A percentile compares a stretch with the other conserved stretches of the same genome.
These are phyloP conservation scores for Dinothrombium tinctorium DNA, from an alignment of 1,140 invertebrate genomes.

Conservation along the genomic window DNA sequence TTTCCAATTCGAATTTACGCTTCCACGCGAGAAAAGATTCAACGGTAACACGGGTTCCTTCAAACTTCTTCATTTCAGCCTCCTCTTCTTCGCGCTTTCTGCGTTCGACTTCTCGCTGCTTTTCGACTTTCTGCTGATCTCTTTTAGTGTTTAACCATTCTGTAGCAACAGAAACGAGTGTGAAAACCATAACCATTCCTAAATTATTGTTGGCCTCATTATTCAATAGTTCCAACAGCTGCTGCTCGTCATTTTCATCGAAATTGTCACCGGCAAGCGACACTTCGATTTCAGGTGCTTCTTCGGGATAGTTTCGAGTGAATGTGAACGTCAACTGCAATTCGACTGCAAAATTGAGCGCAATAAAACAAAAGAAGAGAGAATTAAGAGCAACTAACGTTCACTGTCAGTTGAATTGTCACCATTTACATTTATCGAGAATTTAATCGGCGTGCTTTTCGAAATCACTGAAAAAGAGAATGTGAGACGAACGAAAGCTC, in stretches of 20 bases:
- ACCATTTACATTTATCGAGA: slow-evolving; percentile 47
- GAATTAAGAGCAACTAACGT: slow-evolving; percentile 6
- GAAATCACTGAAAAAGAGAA: slow-evolving; percentile 24
- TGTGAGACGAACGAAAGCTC: background rate
- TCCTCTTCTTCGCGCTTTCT: slow-evolving; percentile 12
- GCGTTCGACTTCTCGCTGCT: slow-evolving; percentile 9
- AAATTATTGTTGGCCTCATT: slow-evolving; percentile 56
- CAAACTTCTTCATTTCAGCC: slow-evolving; percentile 30
- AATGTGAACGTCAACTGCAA: slow-evolving; percentile 57
- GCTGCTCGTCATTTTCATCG: slow-evolving; percentile 34
- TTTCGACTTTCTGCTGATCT: slow-evolving; percentile 6
- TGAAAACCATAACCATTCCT: slow-evolving; percentile 94
- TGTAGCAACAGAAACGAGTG: slow-evolving; percentile 66
- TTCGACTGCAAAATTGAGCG: slow-evolving; percentile 1
- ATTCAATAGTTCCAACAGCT: slow-evolving; percentile 32
- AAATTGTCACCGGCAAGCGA: slow-evolving; percentile 46
- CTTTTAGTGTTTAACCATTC: slow-evolving; percentile 55
- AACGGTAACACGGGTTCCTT: slow-evolving; percentile 57
- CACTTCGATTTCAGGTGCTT: slow-evolving; percentile 50
- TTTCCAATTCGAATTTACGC: slow-evolving; percentile 70
- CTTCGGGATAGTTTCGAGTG: slow-evolving; percentile 66
- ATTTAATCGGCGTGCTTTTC: slow-evolving; percentile 35
- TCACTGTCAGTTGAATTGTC: slow-evolving; percentile 45
- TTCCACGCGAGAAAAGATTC: slow-evolving; percentile 93
- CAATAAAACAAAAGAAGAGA: slow-evolving; percentile 1